Percentiles rank a stretch among this genome's conserved stretches.
Evolutionary conservation across 2,797 vertebrate species (phyloP).

Genomic region (Haliaeetus albicilla): DNA sequence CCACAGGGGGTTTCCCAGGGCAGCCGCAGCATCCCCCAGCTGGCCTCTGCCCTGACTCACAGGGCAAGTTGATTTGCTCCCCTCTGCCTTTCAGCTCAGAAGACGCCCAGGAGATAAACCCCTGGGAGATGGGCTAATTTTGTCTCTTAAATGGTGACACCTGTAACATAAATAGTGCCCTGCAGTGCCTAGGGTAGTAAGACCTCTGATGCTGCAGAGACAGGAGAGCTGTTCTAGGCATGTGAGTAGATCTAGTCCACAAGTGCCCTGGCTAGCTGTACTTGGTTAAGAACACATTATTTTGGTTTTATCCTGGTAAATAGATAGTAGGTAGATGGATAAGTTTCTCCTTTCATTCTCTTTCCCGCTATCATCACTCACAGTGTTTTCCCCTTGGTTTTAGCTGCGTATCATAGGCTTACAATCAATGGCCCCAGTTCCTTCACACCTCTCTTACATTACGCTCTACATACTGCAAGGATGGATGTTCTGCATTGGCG

Average conservation of each 20-base stretch:
- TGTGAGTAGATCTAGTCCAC: neutral
- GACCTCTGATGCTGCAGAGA: accelerated
- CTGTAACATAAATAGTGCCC: neutral
- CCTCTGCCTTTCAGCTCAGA: neutral
- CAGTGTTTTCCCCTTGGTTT: neutral
- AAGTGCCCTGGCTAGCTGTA: neutral
- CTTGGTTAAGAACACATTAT: neutral
- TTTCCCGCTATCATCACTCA: neutral
- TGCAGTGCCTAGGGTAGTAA: neutral
- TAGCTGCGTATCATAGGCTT: neutral
- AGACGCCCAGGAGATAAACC: neutral
- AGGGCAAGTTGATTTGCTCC: accelerated
- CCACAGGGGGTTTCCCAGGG: neutral
- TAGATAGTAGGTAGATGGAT: neutral
- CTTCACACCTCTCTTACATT: neutral
- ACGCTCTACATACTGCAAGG: neutral
- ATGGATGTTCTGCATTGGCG: neutral
- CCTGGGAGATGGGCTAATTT: neutral
- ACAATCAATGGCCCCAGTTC: neutral
- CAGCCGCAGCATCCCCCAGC: neutral
- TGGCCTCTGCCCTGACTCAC: neutral
- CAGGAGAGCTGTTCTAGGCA: neutral
- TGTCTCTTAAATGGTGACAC: neutral
- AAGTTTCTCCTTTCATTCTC: neutral
- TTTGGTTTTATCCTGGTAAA: neutral